Percentiles rank a stretch among this genome's conserved stretches.
Evolutionary conservation across 1,140 invertebrate species (phyloP).

Genomic region (Megalonaias nervosa): DNA sequence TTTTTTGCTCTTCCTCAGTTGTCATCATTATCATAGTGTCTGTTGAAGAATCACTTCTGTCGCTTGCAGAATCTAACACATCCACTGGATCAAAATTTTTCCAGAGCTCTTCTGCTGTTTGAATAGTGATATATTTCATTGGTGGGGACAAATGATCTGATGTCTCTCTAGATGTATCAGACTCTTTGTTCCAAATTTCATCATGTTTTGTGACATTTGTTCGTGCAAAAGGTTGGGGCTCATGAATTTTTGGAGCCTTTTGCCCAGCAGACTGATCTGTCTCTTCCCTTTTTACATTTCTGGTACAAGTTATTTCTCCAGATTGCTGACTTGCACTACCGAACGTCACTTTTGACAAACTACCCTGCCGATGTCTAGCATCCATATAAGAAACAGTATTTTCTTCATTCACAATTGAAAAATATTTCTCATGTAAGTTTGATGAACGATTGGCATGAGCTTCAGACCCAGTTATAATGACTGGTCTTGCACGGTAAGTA

Average conservation of each 20-base stretch:
- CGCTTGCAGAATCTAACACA: conserved; percentile 48
- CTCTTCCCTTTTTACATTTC: no score
- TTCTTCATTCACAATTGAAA: no score
- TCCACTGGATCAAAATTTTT: conserved; percentile 51
- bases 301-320: no score
- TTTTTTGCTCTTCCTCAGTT: conserved; percentile 53
- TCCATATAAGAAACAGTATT: no score
- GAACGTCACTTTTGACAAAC: no score
- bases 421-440: no score
- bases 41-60: conserved; percentile 54
- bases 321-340: no score
- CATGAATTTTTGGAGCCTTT: conserved; percentile 5
- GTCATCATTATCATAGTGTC: conserved; percentile 66
- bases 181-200: conserved; percentile 47
- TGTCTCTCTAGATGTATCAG: conserved; percentile 27
- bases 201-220: conserved; percentile 58
- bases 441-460: no score
- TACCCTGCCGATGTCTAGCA: no score
- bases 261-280: background rate
- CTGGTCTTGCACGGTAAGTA: no score
- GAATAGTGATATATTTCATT: conserved; percentile 51
- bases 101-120: conserved; percentile 50
- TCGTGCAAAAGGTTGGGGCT: conserved; percentile 49
- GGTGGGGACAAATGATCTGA: conserved; percentile 44
- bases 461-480: no score